Evolutionary conservation across 2,797 vertebrate genomes (phyloP), one percentile per base, ranked within the genome.

Genomic region (Leuciscus waleckii): DNA sequence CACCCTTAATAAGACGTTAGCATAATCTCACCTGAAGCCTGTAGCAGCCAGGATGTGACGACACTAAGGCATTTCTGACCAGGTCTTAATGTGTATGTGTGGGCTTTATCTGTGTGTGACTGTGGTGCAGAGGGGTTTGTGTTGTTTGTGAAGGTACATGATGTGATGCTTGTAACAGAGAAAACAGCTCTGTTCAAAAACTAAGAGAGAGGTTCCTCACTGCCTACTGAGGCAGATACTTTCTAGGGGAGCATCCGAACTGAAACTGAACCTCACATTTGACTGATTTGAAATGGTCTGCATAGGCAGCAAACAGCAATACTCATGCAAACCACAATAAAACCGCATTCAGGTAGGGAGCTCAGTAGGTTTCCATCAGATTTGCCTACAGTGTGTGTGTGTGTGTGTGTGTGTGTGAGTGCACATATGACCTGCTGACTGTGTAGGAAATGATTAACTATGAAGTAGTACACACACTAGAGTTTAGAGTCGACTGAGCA

Each of bases 371-470:
- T 67, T 79, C 58, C 37, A 65, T 56, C 46, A 54, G 16, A 85
- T 81, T 81, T 85, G 73, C 81, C 68, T 74, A 80, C 37, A 81
- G 84, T 7, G 13, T 76, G 80, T 19, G 76, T 16, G 84, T 7
- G 13, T 76, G 80, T 19, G 76, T 16, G 58, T 21, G 43, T 39
- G 26, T 2, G 39, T 11, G 41, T 43, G 46, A 5, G 46, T 16
- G 46, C 69, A 80, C 74, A 82, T 74, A 32, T 83, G 83, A 81
- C 70, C 80, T 41, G 49, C 75, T 87, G 83, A 81, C 69, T 76
- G 21, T 43, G n/a, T 73, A 35, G 76, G 77, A 63, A 89, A 89
- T 89, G 51, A 87, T 81, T 87, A 85, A 89, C 86, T 67, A 46
- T 69, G 63, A 58, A 82, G 56, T 51, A 58, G 21, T 71, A 79